phyloP scores from a whole-genome alignment of 92 coral and sea anemone species.

The Galaxea fascicularis region DNA sequence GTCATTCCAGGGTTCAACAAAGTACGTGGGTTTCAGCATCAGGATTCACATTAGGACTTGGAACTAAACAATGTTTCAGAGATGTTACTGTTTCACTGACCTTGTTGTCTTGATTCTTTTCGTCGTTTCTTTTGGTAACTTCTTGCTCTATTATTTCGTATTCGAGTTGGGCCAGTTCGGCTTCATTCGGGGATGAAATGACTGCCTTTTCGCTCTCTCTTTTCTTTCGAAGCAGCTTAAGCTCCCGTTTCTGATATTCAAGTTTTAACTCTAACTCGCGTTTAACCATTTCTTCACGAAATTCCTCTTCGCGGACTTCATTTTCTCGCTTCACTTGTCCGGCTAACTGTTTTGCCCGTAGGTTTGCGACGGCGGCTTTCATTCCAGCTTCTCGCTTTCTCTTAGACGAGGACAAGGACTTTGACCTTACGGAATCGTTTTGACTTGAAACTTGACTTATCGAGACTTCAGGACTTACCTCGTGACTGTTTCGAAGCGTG shows the following conservation, averaged over 20 bases:
- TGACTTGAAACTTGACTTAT: constrained; percentile 16
- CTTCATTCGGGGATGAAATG: constrained; percentile 12
- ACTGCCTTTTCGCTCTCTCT: constrained; percentile 29
- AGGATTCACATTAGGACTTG: not conserved
- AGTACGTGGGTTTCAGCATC: not conserved
- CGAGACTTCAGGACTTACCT: not conserved
- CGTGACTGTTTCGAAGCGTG: not conserved
- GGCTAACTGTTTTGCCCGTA: too few relatives aligned
- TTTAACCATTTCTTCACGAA: constrained; percentile 31
- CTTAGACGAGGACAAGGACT: too few relatives aligned
- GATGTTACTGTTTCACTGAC: constrained; percentile 28
- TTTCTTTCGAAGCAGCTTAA: constrained; percentile 6
- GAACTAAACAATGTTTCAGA: too few relatives aligned
- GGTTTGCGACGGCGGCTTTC: too few relatives aligned
- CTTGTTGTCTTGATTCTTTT: not conserved
- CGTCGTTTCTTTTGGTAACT: not conserved
- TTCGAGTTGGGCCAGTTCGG: constrained; percentile 34
- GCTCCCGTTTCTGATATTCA: constrained; percentile 14
- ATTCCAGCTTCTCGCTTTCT: too few relatives aligned
- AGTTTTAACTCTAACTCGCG: constrained; percentile 14
- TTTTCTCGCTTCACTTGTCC: too few relatives aligned
- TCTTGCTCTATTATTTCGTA: constrained; percentile 19
- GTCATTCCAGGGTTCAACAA: not conserved
- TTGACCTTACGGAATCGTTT: not conserved
- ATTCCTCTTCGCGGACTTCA: too few relatives aligned